Percentiles rank a stretch among this genome's conserved stretches.
Conservation (phyloP, 2,797 vertebrate genomes). For the Basileuterus tristriatus region DNA sequence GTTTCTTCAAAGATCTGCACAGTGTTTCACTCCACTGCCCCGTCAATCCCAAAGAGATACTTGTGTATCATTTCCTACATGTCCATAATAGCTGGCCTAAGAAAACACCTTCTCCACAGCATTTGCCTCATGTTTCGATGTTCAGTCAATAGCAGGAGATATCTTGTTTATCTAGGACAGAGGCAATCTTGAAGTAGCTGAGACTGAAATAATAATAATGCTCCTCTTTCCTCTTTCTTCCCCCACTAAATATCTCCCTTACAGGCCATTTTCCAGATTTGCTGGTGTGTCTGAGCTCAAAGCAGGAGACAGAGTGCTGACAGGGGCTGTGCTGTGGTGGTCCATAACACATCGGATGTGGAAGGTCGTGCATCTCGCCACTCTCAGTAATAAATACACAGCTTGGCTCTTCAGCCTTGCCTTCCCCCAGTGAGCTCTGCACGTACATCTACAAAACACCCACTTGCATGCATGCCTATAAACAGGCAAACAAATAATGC, state of each 20-base stretch:
- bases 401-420: neutral
- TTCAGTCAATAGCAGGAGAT: neutral
- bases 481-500: constrained; percentile 43
- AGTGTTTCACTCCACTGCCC: neutral
- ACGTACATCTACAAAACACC: constrained; percentile 9
- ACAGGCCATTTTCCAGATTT: neutral
- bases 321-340: neutral
- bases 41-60: neutral
- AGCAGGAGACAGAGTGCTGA: neutral
- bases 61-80: neutral
- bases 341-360: neutral
- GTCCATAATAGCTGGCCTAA: neutral
- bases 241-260: neutral
- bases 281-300: neutral
- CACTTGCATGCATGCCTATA: neutral
- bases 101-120: neutral
- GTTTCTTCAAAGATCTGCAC: neutral
- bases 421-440: neutral
- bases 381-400: neutral
- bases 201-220: neutral
- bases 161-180: neutral
- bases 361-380: neutral
- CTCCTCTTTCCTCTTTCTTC: neutral
- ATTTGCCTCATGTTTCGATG: neutral
- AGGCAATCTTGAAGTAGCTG: neutral